These are phyloP conservation scores for Pantherophis alleghaniensis DNA, from an alignment of 2,797 vertebrate species.

Conservation along the genomic window DNA sequence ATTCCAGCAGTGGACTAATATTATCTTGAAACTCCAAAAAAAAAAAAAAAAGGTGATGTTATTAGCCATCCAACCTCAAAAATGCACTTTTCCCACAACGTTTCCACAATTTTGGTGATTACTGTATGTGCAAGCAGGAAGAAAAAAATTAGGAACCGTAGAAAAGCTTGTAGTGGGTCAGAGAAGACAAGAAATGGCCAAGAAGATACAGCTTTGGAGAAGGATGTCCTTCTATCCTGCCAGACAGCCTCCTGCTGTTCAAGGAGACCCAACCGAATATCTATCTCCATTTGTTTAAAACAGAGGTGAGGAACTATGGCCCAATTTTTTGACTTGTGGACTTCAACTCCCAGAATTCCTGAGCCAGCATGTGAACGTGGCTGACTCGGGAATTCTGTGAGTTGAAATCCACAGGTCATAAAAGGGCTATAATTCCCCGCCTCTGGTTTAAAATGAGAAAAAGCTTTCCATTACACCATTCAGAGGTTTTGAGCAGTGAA, in stretches of 20 bases:
- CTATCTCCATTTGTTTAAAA: background rate
- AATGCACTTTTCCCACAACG: too few species aligned
- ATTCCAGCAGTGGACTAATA: too few species aligned
- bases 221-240: background rate
- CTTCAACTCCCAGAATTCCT: too few species aligned
- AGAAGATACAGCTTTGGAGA: background rate
- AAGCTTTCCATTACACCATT: background rate
- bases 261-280: background rate
- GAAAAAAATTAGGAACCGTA: background rate
- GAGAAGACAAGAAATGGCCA: background rate
- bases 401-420: background rate
- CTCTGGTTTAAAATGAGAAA: background rate
- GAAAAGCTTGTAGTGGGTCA: background rate
- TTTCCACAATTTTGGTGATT: too few species aligned
- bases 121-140: background rate
- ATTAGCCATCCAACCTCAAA: too few species aligned
- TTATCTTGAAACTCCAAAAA: too few species aligned
- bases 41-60: too few species aligned
- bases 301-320: background rate
- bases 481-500: background rate
- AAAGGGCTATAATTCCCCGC: background rate
- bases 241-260: background rate
- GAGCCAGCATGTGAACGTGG: background rate
- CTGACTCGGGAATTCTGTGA: background rate
- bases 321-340: too few species aligned